Conservation (phyloP, 1,140 invertebrate species). For the Drosophila littoralis region DNA sequence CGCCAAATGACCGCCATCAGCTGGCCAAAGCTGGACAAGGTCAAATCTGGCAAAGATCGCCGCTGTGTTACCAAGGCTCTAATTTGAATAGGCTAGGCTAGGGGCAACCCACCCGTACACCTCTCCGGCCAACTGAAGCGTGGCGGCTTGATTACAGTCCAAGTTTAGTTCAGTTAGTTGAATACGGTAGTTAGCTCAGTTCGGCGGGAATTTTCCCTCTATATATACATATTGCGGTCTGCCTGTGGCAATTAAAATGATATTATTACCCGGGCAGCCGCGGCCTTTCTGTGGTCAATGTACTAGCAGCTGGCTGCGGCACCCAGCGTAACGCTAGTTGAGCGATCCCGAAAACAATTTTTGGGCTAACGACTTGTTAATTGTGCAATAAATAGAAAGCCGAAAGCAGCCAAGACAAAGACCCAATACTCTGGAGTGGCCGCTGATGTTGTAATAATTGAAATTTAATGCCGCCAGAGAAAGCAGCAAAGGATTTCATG, state of each 20-base stretch:
- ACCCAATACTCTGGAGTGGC: constrained; percentile 3
- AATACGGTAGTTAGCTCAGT: constrained; percentile 21
- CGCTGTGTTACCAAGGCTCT: constrained; percentile 6
- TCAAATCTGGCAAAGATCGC: constrained; percentile 39
- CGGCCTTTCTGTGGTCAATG: constrained; percentile 43
- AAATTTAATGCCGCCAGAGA: constrained; percentile 59
- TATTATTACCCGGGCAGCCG: constrained; percentile 52
- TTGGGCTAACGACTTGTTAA: constrained; percentile 76
- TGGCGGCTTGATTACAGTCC: constrained; percentile 35
- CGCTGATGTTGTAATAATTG: constrained; percentile 74
- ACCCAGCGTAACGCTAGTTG: constrained; percentile 43
- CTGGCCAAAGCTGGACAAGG: constrained; percentile 54
- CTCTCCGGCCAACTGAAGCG: too few relatives aligned
- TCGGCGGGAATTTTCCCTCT: constrained; percentile 22
- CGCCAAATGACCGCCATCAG: constrained; percentile 36
- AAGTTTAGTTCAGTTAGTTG: constrained; percentile 7
- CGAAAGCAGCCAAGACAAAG: constrained; percentile 45
- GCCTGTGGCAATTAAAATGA: constrained; percentile 72
- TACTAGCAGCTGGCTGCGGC: constrained; percentile 19
- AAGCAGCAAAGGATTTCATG: constrained; percentile 6
- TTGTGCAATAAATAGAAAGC: constrained; percentile 81
- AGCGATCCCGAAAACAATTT: constrained; percentile 35
- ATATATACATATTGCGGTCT: constrained; percentile 17
- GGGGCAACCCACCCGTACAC: not conserved
- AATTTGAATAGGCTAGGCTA: not conserved